Base-by-base conservation (phyloP, 2,797 vertebrate species). In the Coreius guichenoti region DNA sequence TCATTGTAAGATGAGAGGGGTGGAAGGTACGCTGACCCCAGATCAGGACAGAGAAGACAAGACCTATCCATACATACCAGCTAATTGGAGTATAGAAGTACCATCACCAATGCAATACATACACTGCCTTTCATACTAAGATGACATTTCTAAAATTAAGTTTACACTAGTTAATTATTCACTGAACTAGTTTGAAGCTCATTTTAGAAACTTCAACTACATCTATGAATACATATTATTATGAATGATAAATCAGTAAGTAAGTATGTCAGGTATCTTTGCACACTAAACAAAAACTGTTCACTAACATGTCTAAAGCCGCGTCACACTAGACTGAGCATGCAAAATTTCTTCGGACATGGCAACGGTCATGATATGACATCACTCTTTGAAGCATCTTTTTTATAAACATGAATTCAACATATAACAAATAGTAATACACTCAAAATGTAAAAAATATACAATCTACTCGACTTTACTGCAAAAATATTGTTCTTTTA, bases 11-110 rank as follows among this genome's bases (percentile, higher is more conserved):
- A 61, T 83, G 82, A 87, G 74, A 85, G 51, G 65, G n/a, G 36
- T 83, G 43, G 81, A 82, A 63, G 43, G 29, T 73, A 69, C 21
- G 23, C 70, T 81, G 79, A 84, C 86, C 69, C 70, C 43, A 79
- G 31, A 67, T 86, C 61, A 81, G 58, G 39, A 45, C 68, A 31
- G 49, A 45, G 54, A 69, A 61, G 36, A 78, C 13, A 8, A 45
- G 61, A 76, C 8, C 31, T 4, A 45, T 68, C 0, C 33, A 19
- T 29, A 29, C 58, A 68, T 14, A 83, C 23, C 17, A 65, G 47
- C 61, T 76, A 67, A 36, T 65, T 51, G 29, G 47, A 43, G 58
- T 21, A 21, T 54, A 63, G n/a, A 21, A 29, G 26, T 12, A 65
- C n/a, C 11, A 26, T 11, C 58, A 61, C n/a, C 58, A 61, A 58